Percentiles rank a stretch among this genome's conserved stretches.
Evolutionary conservation across 1,140 invertebrate genomes (phyloP).

Genomic region (Zaprionus vittiger): DNA sequence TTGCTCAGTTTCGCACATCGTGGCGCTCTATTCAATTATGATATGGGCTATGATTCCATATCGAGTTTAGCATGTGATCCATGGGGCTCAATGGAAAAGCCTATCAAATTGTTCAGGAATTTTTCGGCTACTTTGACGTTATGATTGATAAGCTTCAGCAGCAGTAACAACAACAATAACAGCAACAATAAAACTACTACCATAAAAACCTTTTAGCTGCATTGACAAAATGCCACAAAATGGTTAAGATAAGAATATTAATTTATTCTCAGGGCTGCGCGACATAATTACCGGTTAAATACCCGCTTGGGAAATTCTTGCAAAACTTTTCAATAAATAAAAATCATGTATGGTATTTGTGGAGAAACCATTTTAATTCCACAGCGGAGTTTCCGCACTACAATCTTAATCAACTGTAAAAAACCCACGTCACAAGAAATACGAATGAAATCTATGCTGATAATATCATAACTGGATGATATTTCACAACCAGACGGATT

Average conservation of each 20-base stretch:
- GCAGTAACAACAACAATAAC: background rate
- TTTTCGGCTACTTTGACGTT: conserved; percentile 49
- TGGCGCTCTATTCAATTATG: conserved; percentile 16
- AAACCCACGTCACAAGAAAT: background rate
- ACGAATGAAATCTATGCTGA: background rate
- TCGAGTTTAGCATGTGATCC: conserved; percentile 39
- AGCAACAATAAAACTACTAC: conserved; percentile 1
- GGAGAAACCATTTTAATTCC: background rate
- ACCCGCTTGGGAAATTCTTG: background rate
- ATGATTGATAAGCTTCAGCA: conserved; percentile 60
- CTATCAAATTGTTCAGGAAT: conserved; percentile 43
- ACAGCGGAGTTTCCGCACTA: background rate
- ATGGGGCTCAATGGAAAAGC: background rate
- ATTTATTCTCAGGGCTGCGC: conserved; percentile 23
- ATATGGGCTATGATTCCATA: conserved; percentile 27
- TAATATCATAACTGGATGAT: background rate
- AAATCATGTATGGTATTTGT: background rate
- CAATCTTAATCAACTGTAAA: background rate
- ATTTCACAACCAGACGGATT: background rate
- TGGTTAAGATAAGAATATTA: conserved; percentile 35
- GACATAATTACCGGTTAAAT: conserved; percentile 7
- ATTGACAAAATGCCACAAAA: conserved; percentile 24
- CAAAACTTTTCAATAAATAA: background rate
- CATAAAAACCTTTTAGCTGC: conserved; percentile 34
- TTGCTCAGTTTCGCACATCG: background rate